A percentile compares a stretch with the other conserved stretches of the same genome.
Evolutionary conservation across 2,113 vertebrate species (phyloP).

Genomic region (Saiga tatarica): DNA sequence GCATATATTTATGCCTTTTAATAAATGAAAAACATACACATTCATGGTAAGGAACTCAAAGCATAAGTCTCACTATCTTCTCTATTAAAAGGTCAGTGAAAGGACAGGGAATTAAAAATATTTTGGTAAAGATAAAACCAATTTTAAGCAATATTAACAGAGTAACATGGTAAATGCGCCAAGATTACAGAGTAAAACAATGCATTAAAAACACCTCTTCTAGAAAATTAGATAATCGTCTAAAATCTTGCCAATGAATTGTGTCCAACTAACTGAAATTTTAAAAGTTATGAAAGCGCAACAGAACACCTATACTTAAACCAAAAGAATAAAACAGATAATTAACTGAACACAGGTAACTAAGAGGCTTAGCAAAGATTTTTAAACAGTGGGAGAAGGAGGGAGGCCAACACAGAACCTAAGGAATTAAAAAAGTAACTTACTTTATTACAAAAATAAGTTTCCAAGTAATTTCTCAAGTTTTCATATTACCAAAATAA

Average conservation of each 20-base stretch:
- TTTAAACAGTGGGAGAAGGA: not conserved
- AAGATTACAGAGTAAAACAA: not conserved
- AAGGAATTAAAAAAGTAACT: not conserved
- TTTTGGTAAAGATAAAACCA: not conserved
- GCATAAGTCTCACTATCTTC: not conserved
- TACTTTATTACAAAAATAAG: slow-evolving; percentile 21
- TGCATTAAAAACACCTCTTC: not conserved
- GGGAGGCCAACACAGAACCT: not conserved
- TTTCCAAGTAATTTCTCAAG: not conserved
- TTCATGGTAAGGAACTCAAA: not conserved
- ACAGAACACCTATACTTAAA: not conserved
- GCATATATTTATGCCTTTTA: not conserved
- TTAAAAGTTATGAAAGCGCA: not conserved
- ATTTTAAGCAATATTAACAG: not conserved
- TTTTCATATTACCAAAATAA: not conserved
- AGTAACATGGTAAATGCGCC: not conserved
- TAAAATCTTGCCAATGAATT: not conserved
- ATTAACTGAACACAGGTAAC: not conserved
- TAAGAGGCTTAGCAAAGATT: not conserved
- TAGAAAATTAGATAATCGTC: not conserved
- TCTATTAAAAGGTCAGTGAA: not conserved
- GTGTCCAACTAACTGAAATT: not conserved
- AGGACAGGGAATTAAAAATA: not conserved
- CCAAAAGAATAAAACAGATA: not conserved
- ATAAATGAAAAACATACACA: not conserved